Percentiles rank a stretch among this genome's conserved stretches.
phyloP scores from a whole-genome alignment of 2,797 vertebrate genomes.

The Chrosomus eos region DNA sequence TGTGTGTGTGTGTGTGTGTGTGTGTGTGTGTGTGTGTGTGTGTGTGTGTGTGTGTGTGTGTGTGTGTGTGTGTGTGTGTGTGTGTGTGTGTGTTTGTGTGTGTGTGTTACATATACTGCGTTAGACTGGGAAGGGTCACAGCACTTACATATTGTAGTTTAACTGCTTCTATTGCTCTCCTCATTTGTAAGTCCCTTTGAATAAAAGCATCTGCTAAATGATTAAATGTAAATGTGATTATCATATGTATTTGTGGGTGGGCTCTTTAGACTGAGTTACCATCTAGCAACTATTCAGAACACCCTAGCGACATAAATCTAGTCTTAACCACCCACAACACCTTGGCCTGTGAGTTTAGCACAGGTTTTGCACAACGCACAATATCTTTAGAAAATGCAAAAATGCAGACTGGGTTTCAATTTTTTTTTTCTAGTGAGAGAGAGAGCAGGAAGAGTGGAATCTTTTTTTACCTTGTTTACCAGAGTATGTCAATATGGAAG shows the following conservation, averaged over 20 bases:
- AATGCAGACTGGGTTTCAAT: not conserved
- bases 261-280: not conserved
- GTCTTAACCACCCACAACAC: not conserved
- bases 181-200: too few species aligned
- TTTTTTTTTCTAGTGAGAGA: too few species aligned
- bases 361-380: not conserved
- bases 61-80: too few species aligned
- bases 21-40: too few species aligned
- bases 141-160: too few species aligned
- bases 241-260: not conserved
- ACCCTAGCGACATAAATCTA: not conserved
- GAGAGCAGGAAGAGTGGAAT: not conserved
- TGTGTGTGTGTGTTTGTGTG: too few species aligned
- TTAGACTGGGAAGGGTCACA: too few species aligned
- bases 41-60: too few species aligned
- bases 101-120: too few species aligned
- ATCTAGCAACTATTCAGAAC: not conserved
- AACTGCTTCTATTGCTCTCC: too few species aligned
- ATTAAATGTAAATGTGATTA: not conserved
- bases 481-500: conserved; percentile 8
- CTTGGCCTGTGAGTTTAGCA: not conserved
- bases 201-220: too few species aligned
- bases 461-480: not conserved
- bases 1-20: too few species aligned
- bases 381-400: not conserved